Conservation (phyloP, 64 coral and sea anemone species). For the Montipora foliosa region DNA sequence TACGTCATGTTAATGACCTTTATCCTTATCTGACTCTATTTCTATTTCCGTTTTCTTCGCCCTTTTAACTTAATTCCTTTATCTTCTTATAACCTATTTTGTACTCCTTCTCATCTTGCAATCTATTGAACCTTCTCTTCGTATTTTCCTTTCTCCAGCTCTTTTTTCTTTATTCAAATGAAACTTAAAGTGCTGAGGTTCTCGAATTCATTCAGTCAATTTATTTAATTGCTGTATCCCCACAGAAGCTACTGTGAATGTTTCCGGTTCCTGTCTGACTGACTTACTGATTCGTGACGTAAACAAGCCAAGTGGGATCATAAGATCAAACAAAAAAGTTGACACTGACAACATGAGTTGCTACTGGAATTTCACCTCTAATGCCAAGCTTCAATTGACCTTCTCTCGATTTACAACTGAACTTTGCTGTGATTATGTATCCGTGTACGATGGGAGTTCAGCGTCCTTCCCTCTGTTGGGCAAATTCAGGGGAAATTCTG, state of each 20-base stretch:
- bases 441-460: background rate
- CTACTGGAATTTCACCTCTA: background rate
- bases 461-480: background rate
- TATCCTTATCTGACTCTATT: no score
- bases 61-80: no score
- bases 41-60: no score
- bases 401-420: background rate
- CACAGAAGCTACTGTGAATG: background rate
- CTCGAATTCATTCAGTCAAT: no score
- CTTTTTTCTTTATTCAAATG: no score
- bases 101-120: no score
- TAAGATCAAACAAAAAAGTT: background rate
- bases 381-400: background rate
- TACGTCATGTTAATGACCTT: no score
- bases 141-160: no score
- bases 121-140: no score
- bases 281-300: background rate
- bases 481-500: background rate
- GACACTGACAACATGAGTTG: background rate
- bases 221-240: no score
- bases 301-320: background rate
- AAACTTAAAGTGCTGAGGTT: no score
- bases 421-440: background rate
- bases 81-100: no score
- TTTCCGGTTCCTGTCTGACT: background rate